phyloP scores from a whole-genome alignment of 1,140 invertebrate species.

The Solenopsis fugax region DNA sequence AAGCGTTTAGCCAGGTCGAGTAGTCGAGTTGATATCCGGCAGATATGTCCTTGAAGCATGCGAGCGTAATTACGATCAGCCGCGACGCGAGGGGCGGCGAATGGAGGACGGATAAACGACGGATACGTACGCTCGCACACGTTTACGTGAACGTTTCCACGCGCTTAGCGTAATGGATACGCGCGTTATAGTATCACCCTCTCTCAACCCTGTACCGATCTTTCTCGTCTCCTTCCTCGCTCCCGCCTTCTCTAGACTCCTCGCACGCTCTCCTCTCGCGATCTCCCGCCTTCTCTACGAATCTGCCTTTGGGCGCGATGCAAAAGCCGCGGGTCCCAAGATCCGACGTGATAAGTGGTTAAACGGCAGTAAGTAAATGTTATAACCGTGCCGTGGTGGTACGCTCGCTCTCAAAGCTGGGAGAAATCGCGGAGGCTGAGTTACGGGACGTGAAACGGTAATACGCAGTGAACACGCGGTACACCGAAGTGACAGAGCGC shows the following conservation, averaged over 20 bases:
- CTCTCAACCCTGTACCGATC: conserved; percentile 4
- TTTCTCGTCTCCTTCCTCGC: conserved; percentile 23
- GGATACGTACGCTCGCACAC: conserved; percentile 58
- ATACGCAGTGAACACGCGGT: conserved; percentile 63
- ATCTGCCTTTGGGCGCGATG: conserved; percentile 75
- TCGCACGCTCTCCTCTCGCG: conserved; percentile 24
- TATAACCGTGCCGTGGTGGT: conserved; percentile 63
- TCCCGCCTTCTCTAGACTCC: conserved; percentile 53
- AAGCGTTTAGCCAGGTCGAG: conserved; percentile 72
- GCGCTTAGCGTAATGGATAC: conserved; percentile 73
- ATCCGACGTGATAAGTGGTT: conserved; percentile 79
- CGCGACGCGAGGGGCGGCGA: conserved; percentile 40
- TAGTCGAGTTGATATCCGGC: conserved; percentile 74
- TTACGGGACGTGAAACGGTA: conserved; percentile 63
- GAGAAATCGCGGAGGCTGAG: conserved; percentile 53
- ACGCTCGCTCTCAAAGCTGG: conserved; percentile 61
- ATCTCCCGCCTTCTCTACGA: conserved; percentile 18
- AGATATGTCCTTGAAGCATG: conserved; percentile 79
- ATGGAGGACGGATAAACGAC: conserved; percentile 67
- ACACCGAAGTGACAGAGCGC: conserved; percentile 42
- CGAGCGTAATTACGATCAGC: conserved; percentile 72
- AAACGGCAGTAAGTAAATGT: conserved; percentile 78
- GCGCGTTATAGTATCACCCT: conserved; percentile 42
- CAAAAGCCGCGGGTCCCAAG: conserved; percentile 63
- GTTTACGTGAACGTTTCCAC: conserved; percentile 69